Evolutionary conservation across 2,113 vertebrate genomes (phyloP).

Genomic region (Sturnira hondurensis): DNA sequence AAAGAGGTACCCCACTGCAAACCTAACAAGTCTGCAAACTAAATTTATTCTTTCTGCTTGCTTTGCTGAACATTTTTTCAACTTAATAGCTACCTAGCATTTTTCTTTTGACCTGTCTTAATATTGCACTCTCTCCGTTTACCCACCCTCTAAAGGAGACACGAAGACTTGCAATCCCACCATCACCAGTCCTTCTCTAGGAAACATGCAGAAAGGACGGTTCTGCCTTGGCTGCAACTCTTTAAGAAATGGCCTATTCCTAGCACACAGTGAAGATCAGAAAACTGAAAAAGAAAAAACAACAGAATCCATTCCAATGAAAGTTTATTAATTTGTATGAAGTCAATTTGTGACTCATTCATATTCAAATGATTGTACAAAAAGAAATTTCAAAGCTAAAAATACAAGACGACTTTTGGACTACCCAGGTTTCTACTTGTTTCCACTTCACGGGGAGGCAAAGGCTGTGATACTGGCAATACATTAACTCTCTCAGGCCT

Average conservation of each 20-base stretch:
- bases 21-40: background rate
- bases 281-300: constrained; percentile 50
- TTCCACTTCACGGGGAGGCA: constrained; percentile 24
- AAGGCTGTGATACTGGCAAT: background rate
- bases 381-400: constrained; percentile 66
- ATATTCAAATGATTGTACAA: constrained; percentile 59
- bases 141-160: background rate
- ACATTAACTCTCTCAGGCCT: constrained; percentile 7
- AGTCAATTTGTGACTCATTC: constrained; percentile 60
- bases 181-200: background rate
- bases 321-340: constrained; percentile 62
- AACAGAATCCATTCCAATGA: constrained; percentile 42
- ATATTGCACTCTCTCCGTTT: background rate
- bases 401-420: constrained; percentile 64
- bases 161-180: background rate
- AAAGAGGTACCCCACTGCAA: constrained; percentile 24
- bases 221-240: background rate
- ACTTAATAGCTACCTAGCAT: background rate
- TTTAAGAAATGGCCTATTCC: constrained; percentile 20
- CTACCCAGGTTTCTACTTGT: constrained; percentile 47
- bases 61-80: background rate
- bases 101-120: background rate
- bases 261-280: constrained; percentile 39
- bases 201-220: constrained; percentile 19
- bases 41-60: background rate